Evolutionary conservation across 2,797 vertebrate species (phyloP), one percentile per base, ranked within the genome.

Genomic region (Cuculus canorus): DNA sequence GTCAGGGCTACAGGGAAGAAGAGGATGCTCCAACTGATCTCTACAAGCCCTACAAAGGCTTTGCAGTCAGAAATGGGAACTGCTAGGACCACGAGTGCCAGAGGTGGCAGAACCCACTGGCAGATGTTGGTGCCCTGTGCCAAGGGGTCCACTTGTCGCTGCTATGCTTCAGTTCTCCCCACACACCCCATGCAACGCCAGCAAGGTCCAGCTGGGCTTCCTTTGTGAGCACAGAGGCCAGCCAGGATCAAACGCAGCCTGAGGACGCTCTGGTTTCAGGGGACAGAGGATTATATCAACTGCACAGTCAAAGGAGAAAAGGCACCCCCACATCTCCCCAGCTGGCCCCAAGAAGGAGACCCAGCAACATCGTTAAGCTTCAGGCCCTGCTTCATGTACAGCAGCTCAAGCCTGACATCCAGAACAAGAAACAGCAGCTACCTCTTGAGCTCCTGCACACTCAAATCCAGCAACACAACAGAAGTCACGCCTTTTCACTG

Each of bases 1-100:
- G 90, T 84, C 7, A 37, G 60, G 93, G 64, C 71, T 75, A 77
- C 56, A 94, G 23, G 33, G 73, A 45, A 94, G 66, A 91, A 95
- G 76, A 93, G 47, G 79, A 54, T 35, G 28, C 64, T 91, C 87
- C 60, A 76, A 13, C 4, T 5, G 35, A 48, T 56, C 43, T 28
- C 68, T 65, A 63, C 11, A 19, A 63, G 35, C 50, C 63, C 65
- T 14, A 1, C 24, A 47, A n/a, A 83, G 35, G 66, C 72, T 70
- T 50, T 85, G 76, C 52, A 72, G n/a, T 37, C 61, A 72, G 65
- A 41, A 70, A 16, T 0, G 10, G 53, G 53, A 43, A 22, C 24
- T 12, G 3, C 37, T 6, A 6, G 39, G 28, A 37, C 45, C 4
- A 5, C 1, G 33, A 66, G 57, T 5, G 1, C 15, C 2, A 1